phyloP scores from a whole-genome alignment of 2,888 invertebrate genomes.

The Dione juno region DNA sequence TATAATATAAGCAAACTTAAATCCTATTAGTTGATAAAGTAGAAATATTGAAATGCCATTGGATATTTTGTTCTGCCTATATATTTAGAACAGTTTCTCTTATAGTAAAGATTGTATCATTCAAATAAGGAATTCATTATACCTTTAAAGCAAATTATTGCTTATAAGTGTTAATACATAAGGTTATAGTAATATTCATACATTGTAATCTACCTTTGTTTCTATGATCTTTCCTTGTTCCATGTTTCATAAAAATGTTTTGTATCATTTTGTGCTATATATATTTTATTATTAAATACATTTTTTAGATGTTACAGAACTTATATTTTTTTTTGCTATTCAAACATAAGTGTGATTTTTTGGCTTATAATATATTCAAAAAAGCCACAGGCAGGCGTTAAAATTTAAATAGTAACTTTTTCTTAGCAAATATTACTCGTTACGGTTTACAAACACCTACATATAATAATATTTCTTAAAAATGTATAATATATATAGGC shows the following conservation, averaged over 20 bases:
- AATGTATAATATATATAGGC: slow-evolving; percentile 23
- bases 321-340: background rate
- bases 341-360: background rate
- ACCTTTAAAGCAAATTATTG: slow-evolving; percentile 11
- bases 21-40: slow-evolving; percentile 43
- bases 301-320: background rate
- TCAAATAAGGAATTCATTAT: slow-evolving; percentile 5
- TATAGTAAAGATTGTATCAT: slow-evolving; percentile 18
- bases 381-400: background rate
- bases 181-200: slow-evolving; percentile 1
- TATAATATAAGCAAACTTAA: slow-evolving; percentile 40
- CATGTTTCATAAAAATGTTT: background rate
- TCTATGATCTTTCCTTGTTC: background rate
- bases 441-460: slow-evolving; percentile 11
- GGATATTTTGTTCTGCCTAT: slow-evolving; percentile 40
- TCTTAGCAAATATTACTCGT: background rate
- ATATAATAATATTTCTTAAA: slow-evolving; percentile 9
- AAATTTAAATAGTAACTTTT: slow-evolving; percentile 8
- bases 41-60: slow-evolving; percentile 38
- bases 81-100: slow-evolving; percentile 24
- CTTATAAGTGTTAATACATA: slow-evolving; percentile 16
- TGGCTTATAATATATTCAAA: background rate
- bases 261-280: background rate
- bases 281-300: background rate
- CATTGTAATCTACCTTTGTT: background rate